phyloP scores from a whole-genome alignment of 1,140 invertebrate species.

The Temnothorax nylanderi region DNA sequence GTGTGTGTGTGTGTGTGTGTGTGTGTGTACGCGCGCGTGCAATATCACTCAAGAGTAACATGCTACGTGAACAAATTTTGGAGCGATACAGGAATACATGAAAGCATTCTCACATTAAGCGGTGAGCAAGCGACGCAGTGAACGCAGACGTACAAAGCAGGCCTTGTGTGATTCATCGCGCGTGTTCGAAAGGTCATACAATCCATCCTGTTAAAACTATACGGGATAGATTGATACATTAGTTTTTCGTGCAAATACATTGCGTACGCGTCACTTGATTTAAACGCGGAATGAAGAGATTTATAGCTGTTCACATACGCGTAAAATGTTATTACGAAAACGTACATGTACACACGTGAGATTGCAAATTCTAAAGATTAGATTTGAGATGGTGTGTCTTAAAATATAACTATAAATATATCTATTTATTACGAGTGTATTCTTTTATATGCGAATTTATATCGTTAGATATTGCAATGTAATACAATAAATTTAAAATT shows the following conservation, averaged over 20 bases:
- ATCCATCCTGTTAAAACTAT: conserved; percentile 10
- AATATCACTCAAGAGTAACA: background rate
- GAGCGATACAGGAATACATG: background rate
- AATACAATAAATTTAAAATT: background rate
- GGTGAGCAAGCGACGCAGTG: background rate
- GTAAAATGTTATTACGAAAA: background rate
- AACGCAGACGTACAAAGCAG: conserved; percentile 40
- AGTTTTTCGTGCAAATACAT: background rate
- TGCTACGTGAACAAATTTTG: background rate
- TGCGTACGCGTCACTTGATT: background rate
- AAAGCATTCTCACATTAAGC: background rate
- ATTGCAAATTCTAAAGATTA: background rate
- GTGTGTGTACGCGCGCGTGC: background rate
- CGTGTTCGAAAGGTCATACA: conserved; percentile 47
- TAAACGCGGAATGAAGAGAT: background rate
- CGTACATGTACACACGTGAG: background rate
- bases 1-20: background rate
- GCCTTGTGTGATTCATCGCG: conserved; percentile 59
- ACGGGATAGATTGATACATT: background rate
- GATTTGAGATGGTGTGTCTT: background rate
- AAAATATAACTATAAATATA: background rate
- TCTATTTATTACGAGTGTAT: background rate
- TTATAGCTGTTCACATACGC: background rate
- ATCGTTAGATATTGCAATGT: background rate
- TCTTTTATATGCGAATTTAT: background rate